Evolutionary conservation across 2,797 vertebrate species (phyloP).

Genomic region (Astyanax mexicanus): DNA sequence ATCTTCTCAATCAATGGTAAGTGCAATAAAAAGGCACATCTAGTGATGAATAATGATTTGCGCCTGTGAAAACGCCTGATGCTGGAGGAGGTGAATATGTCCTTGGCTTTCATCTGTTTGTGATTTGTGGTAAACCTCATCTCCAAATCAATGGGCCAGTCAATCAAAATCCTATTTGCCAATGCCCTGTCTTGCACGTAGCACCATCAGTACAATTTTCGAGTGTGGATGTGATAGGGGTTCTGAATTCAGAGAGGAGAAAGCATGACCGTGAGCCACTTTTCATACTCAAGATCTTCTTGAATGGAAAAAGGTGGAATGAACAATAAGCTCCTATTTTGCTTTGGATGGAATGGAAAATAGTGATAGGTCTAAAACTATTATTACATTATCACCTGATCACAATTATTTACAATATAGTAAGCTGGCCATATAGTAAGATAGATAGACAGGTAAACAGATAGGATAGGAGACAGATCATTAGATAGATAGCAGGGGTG

Average conservation of each 20-base stretch:
- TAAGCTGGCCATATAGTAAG: too few species aligned
- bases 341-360: conserved; percentile 1
- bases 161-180: conserved; percentile 57
- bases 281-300: not conserved
- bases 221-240: conserved; percentile 40
- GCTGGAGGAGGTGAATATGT: conserved; percentile 53
- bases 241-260: conserved; percentile 29
- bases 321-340: not conserved
- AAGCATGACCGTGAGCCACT: not conserved
- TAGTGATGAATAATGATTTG: conserved; percentile 50
- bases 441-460: too few species aligned
- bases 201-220: conserved; percentile 46
- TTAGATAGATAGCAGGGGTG: too few species aligned
- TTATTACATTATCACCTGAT: too few species aligned
- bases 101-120: conserved; percentile 63
- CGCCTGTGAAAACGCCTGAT: conserved; percentile 28
- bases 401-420: not conserved
- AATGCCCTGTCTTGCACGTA: conserved; percentile 24
- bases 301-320: not conserved
- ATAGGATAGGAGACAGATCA: too few species aligned
- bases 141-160: conserved; percentile 56
- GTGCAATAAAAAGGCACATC: conserved; percentile 39
- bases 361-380: conserved; percentile 17
- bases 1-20: conserved; percentile 40
- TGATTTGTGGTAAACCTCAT: conserved; percentile 58